Evolutionary conservation across 2,113 vertebrate species (phyloP), one percentile per base, ranked within the genome.

Genomic region (Sturnira hondurensis): DNA sequence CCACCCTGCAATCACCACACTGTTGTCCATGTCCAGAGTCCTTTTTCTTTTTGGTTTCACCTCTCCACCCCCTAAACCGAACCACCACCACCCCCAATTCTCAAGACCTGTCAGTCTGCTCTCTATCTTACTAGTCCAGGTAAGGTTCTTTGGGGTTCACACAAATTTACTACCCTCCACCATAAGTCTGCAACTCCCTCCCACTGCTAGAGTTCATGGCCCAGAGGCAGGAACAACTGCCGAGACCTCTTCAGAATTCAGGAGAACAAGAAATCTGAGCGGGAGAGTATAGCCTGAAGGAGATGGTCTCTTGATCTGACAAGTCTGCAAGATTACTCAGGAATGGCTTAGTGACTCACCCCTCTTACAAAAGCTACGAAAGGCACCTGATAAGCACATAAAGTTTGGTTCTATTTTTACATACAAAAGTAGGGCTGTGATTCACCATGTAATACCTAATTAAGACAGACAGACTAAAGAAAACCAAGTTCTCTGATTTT

Each of bases 291-390:
- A 24, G 91, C 91, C 45, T 0, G 2, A 41, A 93, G 95, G 86
- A 78, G 38, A 93, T 0, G 9, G 26, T 74, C 67, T 70, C 71
- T 87, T 94, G 83, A 95, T 93, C 87, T 90, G 76, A 87, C 94
- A 89, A 56, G 76, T 83, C 73, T 78, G 19, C 82, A 87, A 93
- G 78, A 83, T 38, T 50, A 24, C 8, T 81, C 50, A 80, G 61
- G 43, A 83, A 87, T 7, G 78, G 82, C 24, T 95, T 58, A 63
- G 61, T 97, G 94, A 96, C 63, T 97, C 95, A 95, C 61, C 1
- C 2, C 47, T 73, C 67, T 36, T 20, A 92, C 33, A 82, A 71
- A 94, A 78, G 41, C 65, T 95, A 19, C 71, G 50, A 71, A 95
- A 94, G 70, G 22, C 63, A 90, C 47, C 73, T 54, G 41, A 92